Conservation (phyloP, 2,888 invertebrate genomes). For the Parnassius mnemosyne region DNA sequence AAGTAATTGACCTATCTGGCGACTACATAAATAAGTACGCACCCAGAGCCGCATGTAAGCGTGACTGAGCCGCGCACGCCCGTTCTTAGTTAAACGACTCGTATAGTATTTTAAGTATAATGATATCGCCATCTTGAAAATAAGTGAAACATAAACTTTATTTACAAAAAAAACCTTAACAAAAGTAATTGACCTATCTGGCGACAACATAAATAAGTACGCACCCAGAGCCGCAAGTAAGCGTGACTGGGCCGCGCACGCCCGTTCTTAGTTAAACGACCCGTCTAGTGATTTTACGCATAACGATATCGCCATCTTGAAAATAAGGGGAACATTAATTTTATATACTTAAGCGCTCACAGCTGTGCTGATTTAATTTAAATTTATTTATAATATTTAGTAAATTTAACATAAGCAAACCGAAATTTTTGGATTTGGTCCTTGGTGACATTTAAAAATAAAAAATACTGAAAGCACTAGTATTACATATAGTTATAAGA, state of each 20-base stretch:
- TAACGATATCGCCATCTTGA: conserved; percentile 9
- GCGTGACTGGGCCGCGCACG: conserved; percentile 7
- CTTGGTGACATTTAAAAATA: no score
- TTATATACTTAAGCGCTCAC: neutral
- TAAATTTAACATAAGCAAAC: no score
- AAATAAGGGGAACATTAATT: conserved; percentile 5
- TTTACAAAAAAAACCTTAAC: neutral
- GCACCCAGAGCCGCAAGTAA: conserved; percentile 11
- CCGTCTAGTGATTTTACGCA: conserved; percentile 11
- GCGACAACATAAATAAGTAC: conserved; percentile 13
- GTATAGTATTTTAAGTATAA: conserved; percentile 12
- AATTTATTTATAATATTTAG: no score
- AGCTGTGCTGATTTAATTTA: no score
- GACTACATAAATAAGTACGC: conserved; percentile 11
- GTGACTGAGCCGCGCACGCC: conserved; percentile 1
- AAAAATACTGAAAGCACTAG: no score
- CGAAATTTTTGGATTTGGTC: no score
- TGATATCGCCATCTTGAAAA: conserved; percentile 9
- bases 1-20: neutral
- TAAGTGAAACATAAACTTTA: neutral
- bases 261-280: conserved; percentile 16
- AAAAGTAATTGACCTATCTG: neutral
- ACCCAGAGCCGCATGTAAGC: conserved; percentile 13
- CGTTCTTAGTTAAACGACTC: conserved; percentile 16
- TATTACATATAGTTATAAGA: no score